phyloP scores from a whole-genome alignment of 2,797 vertebrate species.

The Coregonus ussuriensis region DNA sequence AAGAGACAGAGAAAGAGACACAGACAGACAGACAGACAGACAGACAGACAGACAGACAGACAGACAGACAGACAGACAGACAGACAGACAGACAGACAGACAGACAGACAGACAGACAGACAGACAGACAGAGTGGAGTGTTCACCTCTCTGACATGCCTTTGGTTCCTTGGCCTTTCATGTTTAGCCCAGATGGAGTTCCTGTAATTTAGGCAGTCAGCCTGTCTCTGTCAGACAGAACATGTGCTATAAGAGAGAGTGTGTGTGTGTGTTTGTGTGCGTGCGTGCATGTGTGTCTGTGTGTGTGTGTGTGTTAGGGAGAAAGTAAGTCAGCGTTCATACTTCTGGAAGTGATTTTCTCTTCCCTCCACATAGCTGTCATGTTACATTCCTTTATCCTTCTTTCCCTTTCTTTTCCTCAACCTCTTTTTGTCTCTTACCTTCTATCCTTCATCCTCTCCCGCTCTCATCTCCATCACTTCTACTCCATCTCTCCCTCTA shows the following conservation, averaged over 20 bases:
- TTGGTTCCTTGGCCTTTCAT: not conserved
- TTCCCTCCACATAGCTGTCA: not conserved
- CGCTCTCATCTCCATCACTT: not conserved
- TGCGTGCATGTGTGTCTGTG: not conserved
- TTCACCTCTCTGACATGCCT: conserved; percentile 1
- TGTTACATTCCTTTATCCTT: not conserved
- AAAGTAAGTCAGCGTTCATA: not conserved
- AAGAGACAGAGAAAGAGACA: not conserved
- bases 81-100: no score
- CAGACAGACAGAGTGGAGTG: no score
- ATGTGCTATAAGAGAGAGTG: no score
- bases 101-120: no score
- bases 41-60: not conserved
- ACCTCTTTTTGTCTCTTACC: no score
- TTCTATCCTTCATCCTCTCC: no score
- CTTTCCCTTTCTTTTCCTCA: not conserved
- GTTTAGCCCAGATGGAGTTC: not conserved
- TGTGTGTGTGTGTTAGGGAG: not conserved
- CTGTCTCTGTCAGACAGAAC: not conserved
- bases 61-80: no score
- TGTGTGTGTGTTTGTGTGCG: not conserved
- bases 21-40: not conserved
- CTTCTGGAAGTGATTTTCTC: not conserved
- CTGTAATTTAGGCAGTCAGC: not conserved
- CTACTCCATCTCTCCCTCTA: not conserved